Base-by-base conservation (phyloP, 2,888 invertebrate genomes). In the Hyles lineata region DNA sequence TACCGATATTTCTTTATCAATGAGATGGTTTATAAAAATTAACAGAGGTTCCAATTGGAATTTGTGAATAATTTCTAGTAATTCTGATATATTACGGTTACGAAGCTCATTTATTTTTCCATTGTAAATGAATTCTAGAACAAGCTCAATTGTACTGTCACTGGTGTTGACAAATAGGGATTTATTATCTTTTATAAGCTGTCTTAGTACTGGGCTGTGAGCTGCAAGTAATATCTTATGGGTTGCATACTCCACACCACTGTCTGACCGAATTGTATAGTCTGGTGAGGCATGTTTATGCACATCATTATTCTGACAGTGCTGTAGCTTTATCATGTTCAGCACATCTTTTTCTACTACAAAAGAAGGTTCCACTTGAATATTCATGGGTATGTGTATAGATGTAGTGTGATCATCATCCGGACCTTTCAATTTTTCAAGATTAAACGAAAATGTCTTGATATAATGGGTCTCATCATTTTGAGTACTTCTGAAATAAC, bases 221-320 rank as follows among this genome's bases (percentile, higher is more conserved):
- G 90, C 89, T 0, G 89, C 87, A 32, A 94, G 73, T 55, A 93
- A 80, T 43, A 93, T 83, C 75, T 88, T 90, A 74, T 94, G 94
- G 0, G 86, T 82, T 7, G 84, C 82, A 76, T 87, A 91, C 72
- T 88, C 78, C 32, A 83, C 90, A 1, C 82, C 82, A 72, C 80
- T 85, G 0, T 74, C 77, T 8, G 92, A 90, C 76, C 83, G 78
- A 11, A 94, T 74, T 3, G 79, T 74, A 76, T 89, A 92, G 78
- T 94, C 92, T 32, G 88, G 81, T 55, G 84, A 85, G 71, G 89
- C 85, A 71, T 87, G 80, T 35, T 88, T 84, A 21, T 75, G 32
- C 8, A 69, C 29, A 52, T 73, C 50, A 71, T 76, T 76, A 4
- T 70, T 17, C 59, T 72, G 71, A 67, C 88, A 84, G 78, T 91